Evolutionary conservation across 2,888 invertebrate genomes (phyloP).

Genomic region (Xestia c-nigrum): DNA sequence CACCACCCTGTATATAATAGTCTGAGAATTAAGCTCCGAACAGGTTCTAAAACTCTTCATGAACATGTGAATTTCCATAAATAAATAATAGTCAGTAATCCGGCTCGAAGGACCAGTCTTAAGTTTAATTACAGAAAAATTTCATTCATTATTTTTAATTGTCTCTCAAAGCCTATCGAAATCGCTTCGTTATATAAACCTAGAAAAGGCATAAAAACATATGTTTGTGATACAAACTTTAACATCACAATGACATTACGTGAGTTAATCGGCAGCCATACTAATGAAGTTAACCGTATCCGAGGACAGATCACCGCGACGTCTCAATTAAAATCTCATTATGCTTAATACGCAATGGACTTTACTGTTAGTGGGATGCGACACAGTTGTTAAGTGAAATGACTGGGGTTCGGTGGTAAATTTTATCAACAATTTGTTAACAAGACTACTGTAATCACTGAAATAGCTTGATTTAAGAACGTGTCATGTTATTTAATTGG

Average conservation of each 20-base stretch:
- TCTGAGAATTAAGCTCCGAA: background rate
- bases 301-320: slow-evolving; percentile 80
- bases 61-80: background rate
- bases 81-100: background rate
- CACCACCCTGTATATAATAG: too few relatives aligned
- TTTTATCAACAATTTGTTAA: slow-evolving; percentile 28
- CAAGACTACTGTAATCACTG: slow-evolving; percentile 19
- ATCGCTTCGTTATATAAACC: background rate
- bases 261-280: slow-evolving; percentile 82
- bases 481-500: background rate
- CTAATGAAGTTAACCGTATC: slow-evolving; percentile 87
- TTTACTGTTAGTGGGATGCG: slow-evolving; percentile 71
- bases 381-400: slow-evolving; percentile 67
- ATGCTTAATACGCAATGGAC: slow-evolving; percentile 72
- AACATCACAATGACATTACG: slow-evolving; percentile 85
- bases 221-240: slow-evolving; percentile 41
- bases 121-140: background rate
- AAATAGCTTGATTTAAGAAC: background rate
- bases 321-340: slow-evolving; percentile 90
- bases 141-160: background rate
- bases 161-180: background rate
- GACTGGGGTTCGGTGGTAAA: slow-evolving; percentile 21
- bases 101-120: slow-evolving; percentile 11
- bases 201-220: slow-evolving; percentile 2
- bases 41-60: background rate